Percentiles rank a stretch among this genome's conserved stretches.
Evolutionary conservation across 2,888 invertebrate genomes (phyloP).

Genomic region (Trissoscelio sp.): DNA sequence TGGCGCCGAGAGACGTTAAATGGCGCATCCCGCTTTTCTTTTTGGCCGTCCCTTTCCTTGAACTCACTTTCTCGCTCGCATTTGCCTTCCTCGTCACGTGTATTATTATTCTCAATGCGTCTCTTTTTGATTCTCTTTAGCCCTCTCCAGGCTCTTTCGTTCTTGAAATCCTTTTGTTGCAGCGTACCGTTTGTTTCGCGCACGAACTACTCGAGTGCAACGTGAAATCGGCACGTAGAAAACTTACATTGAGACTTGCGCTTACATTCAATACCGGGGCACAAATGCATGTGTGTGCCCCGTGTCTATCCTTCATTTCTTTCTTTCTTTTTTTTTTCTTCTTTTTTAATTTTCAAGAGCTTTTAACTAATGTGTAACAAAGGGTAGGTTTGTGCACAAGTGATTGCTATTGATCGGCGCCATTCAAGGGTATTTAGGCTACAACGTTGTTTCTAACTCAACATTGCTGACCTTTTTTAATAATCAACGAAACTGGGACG

Average conservation of each 20-base stretch:
- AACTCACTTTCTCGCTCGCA: slow-evolving; percentile 46
- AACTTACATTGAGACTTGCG: slow-evolving; percentile 62
- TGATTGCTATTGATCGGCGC: slow-evolving; percentile 45
- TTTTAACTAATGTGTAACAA: slow-evolving; percentile 54
- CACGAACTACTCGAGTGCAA: slow-evolving; percentile 69
- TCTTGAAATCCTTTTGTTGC: slow-evolving; percentile 71
- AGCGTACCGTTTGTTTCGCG: slow-evolving; percentile 73
- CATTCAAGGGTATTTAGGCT: slow-evolving; percentile 25
- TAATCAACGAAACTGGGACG: slow-evolving; percentile 23
- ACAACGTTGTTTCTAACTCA: slow-evolving; percentile 16
- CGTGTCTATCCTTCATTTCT: too few species aligned
- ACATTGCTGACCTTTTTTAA: slow-evolving; percentile 39
- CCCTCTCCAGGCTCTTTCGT: slow-evolving; percentile 60
- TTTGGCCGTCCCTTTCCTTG: slow-evolving; percentile 55
- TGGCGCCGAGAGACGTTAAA: slow-evolving; percentile 72
- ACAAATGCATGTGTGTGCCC: slow-evolving; percentile 40
- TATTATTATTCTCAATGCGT: slow-evolving; percentile 62
- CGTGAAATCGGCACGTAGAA: slow-evolving; percentile 65
- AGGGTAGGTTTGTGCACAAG: slow-evolving; percentile 29
- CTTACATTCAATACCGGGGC: slow-evolving; percentile 53
- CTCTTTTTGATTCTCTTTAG: slow-evolving; percentile 66
- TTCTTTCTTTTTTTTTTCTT: too few species aligned
- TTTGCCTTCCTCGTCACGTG: slow-evolving; percentile 51
- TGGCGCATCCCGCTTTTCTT: slow-evolving; percentile 68
- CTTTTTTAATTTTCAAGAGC: slow-evolving; percentile 65